These are phyloP conservation scores for Corythaeola cristata DNA, from an alignment of 2,113 vertebrate genomes.

Conservation along the genomic window DNA sequence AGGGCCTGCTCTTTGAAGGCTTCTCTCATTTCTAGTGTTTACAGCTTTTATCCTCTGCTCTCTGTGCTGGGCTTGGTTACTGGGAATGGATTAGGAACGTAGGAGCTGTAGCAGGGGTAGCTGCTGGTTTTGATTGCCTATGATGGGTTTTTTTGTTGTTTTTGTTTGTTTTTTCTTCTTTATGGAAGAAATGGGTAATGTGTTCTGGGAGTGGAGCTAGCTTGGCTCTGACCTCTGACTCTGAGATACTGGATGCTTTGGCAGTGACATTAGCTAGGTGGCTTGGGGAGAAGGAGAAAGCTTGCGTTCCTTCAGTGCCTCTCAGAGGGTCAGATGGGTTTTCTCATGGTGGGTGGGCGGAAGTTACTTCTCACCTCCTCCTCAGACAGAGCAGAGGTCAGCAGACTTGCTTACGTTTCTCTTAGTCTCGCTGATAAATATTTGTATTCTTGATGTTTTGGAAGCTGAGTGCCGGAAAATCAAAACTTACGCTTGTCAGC, in stretches of 20 bases:
- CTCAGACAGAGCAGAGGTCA: background rate
- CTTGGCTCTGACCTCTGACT: background rate
- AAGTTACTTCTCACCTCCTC: background rate
- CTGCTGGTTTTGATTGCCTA: background rate
- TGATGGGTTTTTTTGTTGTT: background rate
- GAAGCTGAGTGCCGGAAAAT: background rate
- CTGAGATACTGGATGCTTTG: background rate
- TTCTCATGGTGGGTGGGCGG: background rate
- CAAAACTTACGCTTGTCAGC: background rate
- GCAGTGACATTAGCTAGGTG: background rate
- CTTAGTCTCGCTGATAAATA: background rate
- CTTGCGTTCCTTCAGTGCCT: background rate
- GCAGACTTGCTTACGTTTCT: background rate
- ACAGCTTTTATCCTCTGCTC: background rate
- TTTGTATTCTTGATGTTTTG: conserved; percentile 19
- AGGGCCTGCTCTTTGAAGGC: background rate
- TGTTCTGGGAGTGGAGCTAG: background rate
- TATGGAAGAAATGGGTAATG: background rate
- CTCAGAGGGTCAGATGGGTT: background rate
- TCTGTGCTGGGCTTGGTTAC: background rate
- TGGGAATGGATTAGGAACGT: background rate
- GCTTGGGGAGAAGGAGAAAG: background rate
- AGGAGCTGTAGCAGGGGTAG: background rate
- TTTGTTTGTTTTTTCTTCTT: background rate
- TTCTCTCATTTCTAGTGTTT: background rate